Base-by-base conservation (phyloP, 2,888 invertebrate species). In the Campoplex capitator region DNA sequence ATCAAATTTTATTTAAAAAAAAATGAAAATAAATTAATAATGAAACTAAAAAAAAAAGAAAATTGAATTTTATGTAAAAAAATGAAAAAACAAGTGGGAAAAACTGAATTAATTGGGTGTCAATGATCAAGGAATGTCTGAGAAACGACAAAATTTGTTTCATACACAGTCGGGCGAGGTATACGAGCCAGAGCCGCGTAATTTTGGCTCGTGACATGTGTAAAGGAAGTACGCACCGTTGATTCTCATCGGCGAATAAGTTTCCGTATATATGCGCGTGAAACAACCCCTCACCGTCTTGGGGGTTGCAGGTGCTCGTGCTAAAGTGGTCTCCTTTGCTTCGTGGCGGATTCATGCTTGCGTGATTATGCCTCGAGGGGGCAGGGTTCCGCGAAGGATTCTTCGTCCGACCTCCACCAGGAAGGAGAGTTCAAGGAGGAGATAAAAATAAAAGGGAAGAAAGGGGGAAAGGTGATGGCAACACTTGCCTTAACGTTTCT, bases 261-360 rank as follows among this genome's bases (percentile, higher is more conserved):
- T 80, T 62, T 54, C 48, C 54, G 75, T 75, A 32, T 77, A 70
- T 35, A 23, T 23, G 23, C 23, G n/a, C 86, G 70, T 75, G 62
- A 67, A 78, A 74, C 87, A 88, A 87, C 90, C 89, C 88, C 91
- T 80, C 62, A 58, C 71, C 88, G 92, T 94, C 93, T 93, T 93
- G 94, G 94, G 94, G 94, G 93, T 92, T 93, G 93, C 93, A 94
- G 94, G 93, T 94, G 93, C 90, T 89, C 80, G 38, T 23, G 45
- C 32, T 38, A 65, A 56, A 76, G 90, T 90, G 91, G 91, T 90
- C 89, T 71, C 82, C 62, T 65, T 73, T 38, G 80, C 87, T 88
- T 89, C 77, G 75, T 45, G 89, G 92, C 94, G 94, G 94, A 94
- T 93, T 94, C 93, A 94, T 94, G 94, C 90, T 93, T 93, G 93